Percentiles rank a stretch among this genome's conserved stretches.
phyloP scores from a whole-genome alignment of 2,113 vertebrate species.

The Glaucidium brasilianum region DNA sequence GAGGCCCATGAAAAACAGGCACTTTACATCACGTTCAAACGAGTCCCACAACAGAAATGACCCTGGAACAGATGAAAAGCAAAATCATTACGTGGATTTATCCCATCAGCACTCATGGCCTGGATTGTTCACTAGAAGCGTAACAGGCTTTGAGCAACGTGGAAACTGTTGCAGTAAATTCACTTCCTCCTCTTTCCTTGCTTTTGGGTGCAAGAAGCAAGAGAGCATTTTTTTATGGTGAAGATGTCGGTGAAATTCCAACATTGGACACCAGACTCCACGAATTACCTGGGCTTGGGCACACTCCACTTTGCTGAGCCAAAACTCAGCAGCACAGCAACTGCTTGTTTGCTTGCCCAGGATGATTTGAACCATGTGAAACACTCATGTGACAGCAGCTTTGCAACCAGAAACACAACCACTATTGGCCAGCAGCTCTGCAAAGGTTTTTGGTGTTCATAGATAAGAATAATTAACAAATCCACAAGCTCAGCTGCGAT shows the following conservation, averaged over 20 bases:
- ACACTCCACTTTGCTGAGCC: fast-evolving
- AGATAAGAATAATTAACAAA: background rate
- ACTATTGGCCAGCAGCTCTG: background rate
- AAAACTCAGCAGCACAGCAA: background rate
- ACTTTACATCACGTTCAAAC: background rate
- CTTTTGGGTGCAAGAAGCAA: background rate
- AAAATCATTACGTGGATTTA: background rate
- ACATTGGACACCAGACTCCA: background rate
- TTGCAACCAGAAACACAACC: fast-evolving
- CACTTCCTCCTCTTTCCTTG: no score
- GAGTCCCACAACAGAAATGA: background rate
- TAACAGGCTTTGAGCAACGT: fast-evolving
- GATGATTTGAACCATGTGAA: fast-evolving
- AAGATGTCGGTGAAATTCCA: background rate
- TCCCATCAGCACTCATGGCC: fast-evolving
- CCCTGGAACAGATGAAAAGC: background rate
- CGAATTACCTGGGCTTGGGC: background rate
- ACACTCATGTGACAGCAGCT: fast-evolving
- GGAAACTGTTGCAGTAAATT: background rate
- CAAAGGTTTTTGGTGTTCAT: background rate
- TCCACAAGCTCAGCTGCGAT: background rate
- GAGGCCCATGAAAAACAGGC: background rate
- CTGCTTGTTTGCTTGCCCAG: fast-evolving
- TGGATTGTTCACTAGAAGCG: fast-evolving
- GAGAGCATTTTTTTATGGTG: fast-evolving